Evolutionary conservation across 1,140 invertebrate species (phyloP).

Genomic region (Meloidogyne hapla): DNA sequence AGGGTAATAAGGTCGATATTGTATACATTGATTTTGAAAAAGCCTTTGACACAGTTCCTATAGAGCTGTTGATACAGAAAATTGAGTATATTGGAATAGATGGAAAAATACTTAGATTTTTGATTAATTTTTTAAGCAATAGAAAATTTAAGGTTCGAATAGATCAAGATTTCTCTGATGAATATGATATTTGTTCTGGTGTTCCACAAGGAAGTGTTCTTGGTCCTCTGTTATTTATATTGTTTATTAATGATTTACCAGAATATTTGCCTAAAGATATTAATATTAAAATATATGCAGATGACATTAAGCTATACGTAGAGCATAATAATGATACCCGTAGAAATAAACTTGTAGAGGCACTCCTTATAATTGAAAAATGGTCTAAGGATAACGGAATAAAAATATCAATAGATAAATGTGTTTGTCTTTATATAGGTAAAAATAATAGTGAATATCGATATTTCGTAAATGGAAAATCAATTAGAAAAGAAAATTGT

Average conservation of each 20-base stretch:
- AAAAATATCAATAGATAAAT: slow-evolving; percentile 18
- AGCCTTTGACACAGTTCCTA: slow-evolving; percentile 9
- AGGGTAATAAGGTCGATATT: not conserved
- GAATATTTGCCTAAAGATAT: not conserved
- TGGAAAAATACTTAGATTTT: slow-evolving; percentile 20
- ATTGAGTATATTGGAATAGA: not conserved
- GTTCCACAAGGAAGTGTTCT: slow-evolving; percentile 24
- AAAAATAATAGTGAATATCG: slow-evolving; percentile 20
- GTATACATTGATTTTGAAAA: slow-evolving; percentile 21
- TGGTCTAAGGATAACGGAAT: slow-evolving; percentile 6
- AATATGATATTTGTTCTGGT: slow-evolving; percentile 4
- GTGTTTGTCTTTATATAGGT: not conserved
- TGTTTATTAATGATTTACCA: slow-evolving; percentile 24
- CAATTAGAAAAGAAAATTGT: not conserved
- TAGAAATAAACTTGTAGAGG: not conserved
- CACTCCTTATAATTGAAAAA: not conserved
- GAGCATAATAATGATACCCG: not conserved
- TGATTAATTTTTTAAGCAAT: not conserved
- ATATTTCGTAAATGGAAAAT: slow-evolving; percentile 8
- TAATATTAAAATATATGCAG: slow-evolving; percentile 12
- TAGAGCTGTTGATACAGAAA: slow-evolving; percentile 8
- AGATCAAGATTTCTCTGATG: slow-evolving; percentile 6
- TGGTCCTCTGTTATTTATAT: slow-evolving; percentile 20
- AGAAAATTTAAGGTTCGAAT: not conserved
- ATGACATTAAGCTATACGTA: slow-evolving; percentile 8